Conservation (phyloP, 1,140 invertebrate genomes). For the Micrasema longulum region DNA sequence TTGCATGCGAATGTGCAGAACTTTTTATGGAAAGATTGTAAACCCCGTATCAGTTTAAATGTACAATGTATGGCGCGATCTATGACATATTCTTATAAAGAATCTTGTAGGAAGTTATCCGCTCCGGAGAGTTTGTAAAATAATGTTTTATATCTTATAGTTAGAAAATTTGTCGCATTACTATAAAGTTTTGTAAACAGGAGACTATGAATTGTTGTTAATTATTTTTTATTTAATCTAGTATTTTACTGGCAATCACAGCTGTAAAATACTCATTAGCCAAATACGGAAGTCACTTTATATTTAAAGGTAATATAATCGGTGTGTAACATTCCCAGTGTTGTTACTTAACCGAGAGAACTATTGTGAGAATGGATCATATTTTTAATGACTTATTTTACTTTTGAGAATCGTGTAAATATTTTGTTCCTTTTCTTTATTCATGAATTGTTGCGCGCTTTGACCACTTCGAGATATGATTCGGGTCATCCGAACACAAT, state of each 20-base stretch:
- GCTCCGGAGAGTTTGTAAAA: too few relatives aligned
- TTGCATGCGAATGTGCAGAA: too few relatives aligned
- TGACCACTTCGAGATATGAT: conserved; percentile 8
- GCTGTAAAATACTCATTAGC: conserved; percentile 11
- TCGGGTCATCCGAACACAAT: not conserved
- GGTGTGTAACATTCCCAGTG: conserved; percentile 11
- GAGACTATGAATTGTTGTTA: conserved; percentile 34
- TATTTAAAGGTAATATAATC: too few relatives aligned
- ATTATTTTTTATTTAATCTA: conserved; percentile 31
- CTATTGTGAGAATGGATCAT: not conserved
- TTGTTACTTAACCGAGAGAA: not conserved
- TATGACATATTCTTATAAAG: too few relatives aligned
- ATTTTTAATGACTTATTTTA: conserved; percentile 26
- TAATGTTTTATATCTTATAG: conserved; percentile 37
- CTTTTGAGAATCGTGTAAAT: conserved; percentile 28
- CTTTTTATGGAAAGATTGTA: too few relatives aligned
- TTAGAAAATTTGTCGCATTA: conserved; percentile 35
- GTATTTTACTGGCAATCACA: conserved; percentile 16
- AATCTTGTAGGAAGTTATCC: too few relatives aligned
- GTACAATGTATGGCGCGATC: too few relatives aligned
- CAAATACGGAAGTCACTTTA: conserved; percentile 31
- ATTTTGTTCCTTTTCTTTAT: conserved; percentile 29
- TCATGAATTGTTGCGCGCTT: conserved; percentile 33
- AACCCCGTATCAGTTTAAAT: too few relatives aligned
- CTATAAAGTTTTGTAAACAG: conserved; percentile 30